Percentiles rank a stretch among this genome's conserved stretches.
phyloP scores from a whole-genome alignment of 2,797 vertebrate species.

The Notolabrus celidotus region DNA sequence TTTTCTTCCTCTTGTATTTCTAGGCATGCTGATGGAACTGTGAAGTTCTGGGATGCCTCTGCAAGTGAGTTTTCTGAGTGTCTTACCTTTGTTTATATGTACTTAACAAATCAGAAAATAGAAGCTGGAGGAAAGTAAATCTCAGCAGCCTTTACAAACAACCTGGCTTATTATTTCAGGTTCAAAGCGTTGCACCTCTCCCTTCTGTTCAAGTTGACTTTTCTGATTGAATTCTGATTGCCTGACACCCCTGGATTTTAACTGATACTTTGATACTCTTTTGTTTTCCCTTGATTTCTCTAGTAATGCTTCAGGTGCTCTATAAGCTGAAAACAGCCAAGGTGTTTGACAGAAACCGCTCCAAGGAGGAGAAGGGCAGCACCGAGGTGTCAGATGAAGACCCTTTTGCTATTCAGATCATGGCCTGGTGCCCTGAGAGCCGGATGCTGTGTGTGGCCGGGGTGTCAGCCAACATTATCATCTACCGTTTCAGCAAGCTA shows the following conservation, averaged over 20 bases:
- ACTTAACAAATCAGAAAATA: neutral
- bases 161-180: neutral
- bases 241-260: neutral
- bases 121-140: constrained; percentile 7
- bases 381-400: constrained; percentile 96
- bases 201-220: no score
- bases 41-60: constrained; percentile 99
- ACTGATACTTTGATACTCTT: neutral
- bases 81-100: no score
- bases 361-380: constrained; percentile 93
- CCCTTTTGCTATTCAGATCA: constrained; percentile 96
- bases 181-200: neutral
- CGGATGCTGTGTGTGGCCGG: constrained; percentile 95
- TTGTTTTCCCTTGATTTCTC: neutral
- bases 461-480: constrained; percentile 96
- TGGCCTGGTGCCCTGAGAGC: constrained; percentile 97
- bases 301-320: constrained; percentile 98
- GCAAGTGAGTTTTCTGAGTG: constrained; percentile 89
- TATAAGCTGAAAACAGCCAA: constrained; percentile 99
- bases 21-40: constrained; percentile 98
- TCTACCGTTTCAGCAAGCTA: constrained; percentile 98
- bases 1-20: constrained; percentile 37
- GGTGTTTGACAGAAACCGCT: constrained; percentile 96
- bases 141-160: neutral
- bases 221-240: no score